phyloP scores from a whole-genome alignment of 1,140 invertebrate genomes.

The Saccostrea echinata region DNA sequence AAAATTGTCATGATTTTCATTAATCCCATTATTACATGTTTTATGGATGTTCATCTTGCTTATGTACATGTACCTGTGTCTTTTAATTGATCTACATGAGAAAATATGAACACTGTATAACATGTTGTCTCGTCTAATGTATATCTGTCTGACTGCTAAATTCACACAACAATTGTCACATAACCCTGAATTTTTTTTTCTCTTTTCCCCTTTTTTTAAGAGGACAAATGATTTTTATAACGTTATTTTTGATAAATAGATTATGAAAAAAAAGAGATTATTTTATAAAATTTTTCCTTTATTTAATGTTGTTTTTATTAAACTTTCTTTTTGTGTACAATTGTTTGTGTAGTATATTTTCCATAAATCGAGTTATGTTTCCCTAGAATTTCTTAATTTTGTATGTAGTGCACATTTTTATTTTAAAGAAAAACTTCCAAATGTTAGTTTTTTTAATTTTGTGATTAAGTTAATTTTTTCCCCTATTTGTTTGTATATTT shows the following conservation, averaged over 20 bases:
- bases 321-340: not conserved
- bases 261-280: not conserved
- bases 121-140: slow-evolving; percentile 2
- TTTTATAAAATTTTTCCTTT: not conserved
- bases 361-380: not conserved
- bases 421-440: not conserved
- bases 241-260: not conserved
- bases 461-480: not conserved
- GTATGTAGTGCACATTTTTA: not conserved
- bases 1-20: not conserved
- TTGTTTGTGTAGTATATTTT: slow-evolving; percentile 10
- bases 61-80: not conserved
- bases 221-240: not conserved
- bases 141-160: not conserved
- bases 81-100: not conserved
- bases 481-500: not conserved
- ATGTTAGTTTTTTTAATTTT: not conserved
- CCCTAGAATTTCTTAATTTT: not conserved
- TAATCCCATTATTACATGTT: not conserved
- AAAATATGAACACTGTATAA: not conserved
- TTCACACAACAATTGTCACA: slow-evolving; percentile 13
- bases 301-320: not conserved
- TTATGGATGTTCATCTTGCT: slow-evolving; percentile 42
- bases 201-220: not conserved
- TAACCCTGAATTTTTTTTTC: not conserved